Conservation (phyloP, 2,797 vertebrate species). For the Selene dorsalis region DNA sequence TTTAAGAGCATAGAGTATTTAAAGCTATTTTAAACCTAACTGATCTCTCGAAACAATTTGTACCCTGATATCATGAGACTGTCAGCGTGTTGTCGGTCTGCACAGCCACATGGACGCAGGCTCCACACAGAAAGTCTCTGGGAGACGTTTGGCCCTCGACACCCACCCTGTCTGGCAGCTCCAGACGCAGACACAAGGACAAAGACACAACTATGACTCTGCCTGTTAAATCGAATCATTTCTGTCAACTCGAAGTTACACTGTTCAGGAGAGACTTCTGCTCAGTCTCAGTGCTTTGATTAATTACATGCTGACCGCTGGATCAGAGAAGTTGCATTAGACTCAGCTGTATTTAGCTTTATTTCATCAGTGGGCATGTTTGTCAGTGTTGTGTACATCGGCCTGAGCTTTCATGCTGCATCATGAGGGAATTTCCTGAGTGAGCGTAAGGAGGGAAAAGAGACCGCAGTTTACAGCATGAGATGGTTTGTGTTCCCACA, state of each 20-base stretch:
- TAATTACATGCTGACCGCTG: constrained; percentile 11
- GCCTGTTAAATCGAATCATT: constrained; percentile 48
- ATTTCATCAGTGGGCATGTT: constrained; percentile 7
- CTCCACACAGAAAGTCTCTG: constrained; percentile 37
- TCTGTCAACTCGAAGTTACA: constrained; percentile 39
- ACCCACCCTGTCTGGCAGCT: constrained; percentile 45
- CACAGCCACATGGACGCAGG: constrained; percentile 33
- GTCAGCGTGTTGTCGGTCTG: constrained; percentile 12
- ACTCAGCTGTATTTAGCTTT: constrained; percentile 19
- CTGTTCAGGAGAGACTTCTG: constrained; percentile 38
- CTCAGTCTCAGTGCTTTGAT: constrained; percentile 24
- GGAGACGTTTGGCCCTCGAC: constrained; percentile 40
- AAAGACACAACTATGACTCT: constrained; percentile 54
- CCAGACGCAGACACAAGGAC: constrained; percentile 48
- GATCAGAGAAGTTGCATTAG: neutral
- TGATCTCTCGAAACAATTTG: neutral
- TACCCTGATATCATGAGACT: constrained; percentile 12
- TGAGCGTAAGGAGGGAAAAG: constrained; percentile 5
- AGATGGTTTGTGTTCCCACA: constrained; percentile 21
- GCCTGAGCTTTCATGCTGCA: constrained; percentile 18
- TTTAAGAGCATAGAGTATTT: neutral
- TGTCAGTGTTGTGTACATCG: neutral
- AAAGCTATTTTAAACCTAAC: neutral
- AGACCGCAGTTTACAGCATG: neutral
- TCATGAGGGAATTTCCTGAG: constrained; percentile 28